Conservation (phyloP, 2,888 invertebrate genomes). For the Orthosia incerta region DNA sequence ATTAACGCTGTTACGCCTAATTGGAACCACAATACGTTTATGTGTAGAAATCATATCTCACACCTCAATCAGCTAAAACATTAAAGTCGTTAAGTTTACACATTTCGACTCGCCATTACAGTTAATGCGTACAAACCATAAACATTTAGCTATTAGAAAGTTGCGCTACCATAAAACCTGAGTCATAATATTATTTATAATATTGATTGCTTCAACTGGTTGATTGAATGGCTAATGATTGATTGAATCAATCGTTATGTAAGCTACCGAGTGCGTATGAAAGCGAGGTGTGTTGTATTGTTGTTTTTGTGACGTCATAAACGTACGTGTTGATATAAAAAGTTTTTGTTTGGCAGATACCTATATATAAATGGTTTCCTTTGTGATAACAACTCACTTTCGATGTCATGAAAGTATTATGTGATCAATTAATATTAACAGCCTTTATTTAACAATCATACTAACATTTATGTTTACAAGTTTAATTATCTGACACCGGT, state of each 20-base stretch:
- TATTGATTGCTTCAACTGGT: slow-evolving; percentile 51
- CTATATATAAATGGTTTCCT: background rate
- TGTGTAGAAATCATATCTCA: background rate
- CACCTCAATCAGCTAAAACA: background rate
- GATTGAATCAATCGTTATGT: slow-evolving; percentile 52
- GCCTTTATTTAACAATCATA: no score
- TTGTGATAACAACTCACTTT: background rate
- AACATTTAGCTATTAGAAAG: slow-evolving; percentile 62
- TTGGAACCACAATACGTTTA: background rate
- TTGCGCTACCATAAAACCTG: slow-evolving; percentile 47
- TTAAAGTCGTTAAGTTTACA: slow-evolving; percentile 1
- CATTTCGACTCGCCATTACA: slow-evolving; percentile 13
- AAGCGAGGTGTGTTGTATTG: slow-evolving; percentile 44
- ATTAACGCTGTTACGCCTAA: background rate
- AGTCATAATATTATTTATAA: slow-evolving; percentile 60
- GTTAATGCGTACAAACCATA: slow-evolving; percentile 28
- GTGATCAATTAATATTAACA: background rate
- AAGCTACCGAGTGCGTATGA: slow-evolving; percentile 41
- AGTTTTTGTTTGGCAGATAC: background rate
- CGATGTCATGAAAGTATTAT: background rate
- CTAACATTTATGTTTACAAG: no score
- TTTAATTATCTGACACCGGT: no score
- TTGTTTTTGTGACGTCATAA: slow-evolving; percentile 35
- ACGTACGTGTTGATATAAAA: background rate
- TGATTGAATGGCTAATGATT: slow-evolving; percentile 58